Conservation (phyloP, 2,113 vertebrate genomes). For the Myrmecophaga tridactyla region DNA sequence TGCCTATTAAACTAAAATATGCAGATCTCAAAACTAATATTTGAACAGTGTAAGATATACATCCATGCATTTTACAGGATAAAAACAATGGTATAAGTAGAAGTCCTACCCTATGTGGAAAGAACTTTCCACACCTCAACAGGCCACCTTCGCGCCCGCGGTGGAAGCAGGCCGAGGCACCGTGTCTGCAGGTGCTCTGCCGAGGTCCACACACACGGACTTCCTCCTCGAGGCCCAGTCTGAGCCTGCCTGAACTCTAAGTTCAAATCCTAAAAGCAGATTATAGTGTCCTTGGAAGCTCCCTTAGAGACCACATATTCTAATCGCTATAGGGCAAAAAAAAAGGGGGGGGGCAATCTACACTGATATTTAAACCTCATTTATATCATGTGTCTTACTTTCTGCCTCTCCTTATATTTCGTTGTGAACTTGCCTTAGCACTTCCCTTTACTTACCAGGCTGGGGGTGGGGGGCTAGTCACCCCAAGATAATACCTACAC, state of each 20-base stretch:
- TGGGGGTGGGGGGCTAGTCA: too few species aligned
- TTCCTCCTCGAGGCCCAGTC: neutral
- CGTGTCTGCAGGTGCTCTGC: accelerated
- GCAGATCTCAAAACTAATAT: neutral
- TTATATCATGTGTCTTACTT: too few species aligned
- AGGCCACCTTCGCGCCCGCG: neutral
- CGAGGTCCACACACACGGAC: too few species aligned
- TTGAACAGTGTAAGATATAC: neutral
- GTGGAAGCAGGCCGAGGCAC: neutral
- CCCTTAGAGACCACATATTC: neutral
- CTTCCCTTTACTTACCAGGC: neutral
- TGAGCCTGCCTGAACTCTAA: neutral
- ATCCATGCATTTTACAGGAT: neutral
- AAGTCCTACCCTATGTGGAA: too few species aligned
- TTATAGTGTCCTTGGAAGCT: neutral
- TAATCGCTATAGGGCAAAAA: neutral
- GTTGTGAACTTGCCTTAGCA: accelerated
- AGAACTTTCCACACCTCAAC: neutral
- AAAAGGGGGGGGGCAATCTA: neutral
- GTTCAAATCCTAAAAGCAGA: too few species aligned
- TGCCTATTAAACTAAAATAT: neutral
- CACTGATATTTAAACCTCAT: neutral
- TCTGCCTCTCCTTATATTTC: neutral
- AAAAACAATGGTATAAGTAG: neutral
- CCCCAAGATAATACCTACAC: too few species aligned